These are phyloP conservation scores for Muscina levida DNA, from an alignment of 2,888 invertebrate species.

Conservation along the genomic window DNA sequence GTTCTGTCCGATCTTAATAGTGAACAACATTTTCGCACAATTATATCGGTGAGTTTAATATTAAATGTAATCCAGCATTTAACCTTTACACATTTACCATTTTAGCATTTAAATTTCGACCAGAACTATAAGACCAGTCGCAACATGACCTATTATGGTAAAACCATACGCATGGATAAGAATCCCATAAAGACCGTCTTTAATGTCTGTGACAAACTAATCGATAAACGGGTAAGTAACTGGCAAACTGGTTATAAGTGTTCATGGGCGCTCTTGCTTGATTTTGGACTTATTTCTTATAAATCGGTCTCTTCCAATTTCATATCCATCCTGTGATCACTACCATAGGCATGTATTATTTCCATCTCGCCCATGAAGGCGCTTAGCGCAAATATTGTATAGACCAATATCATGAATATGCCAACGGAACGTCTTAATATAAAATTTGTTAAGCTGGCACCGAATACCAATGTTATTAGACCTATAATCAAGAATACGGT, in stretches of 20 bases:
- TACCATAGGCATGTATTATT: constrained; percentile 65
- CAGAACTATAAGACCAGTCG: constrained; percentile 87
- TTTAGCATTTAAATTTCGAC: constrained; percentile 91
- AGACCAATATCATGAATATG: constrained; percentile 55
- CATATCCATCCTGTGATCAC: constrained; percentile 65
- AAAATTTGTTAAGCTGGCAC: constrained; percentile 67
- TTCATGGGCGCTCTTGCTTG: neutral
- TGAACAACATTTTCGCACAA: constrained; percentile 89
- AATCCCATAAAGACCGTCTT: constrained; percentile 97
- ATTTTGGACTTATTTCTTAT: constrained; percentile 2
- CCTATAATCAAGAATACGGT: constrained; percentile 67
- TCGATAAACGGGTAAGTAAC: constrained; percentile 88
- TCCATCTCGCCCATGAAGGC: constrained; percentile 59
- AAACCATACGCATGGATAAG: constrained; percentile 94
- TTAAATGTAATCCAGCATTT: neutral
- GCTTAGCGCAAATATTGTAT: constrained; percentile 52
- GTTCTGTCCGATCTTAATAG: constrained; percentile 92
- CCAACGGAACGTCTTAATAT: constrained; percentile 61
- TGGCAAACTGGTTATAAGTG: too few relatives aligned
- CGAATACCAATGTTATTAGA: constrained; percentile 60
- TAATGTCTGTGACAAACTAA: constrained; percentile 94
- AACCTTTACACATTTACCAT: neutral
- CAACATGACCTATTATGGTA: constrained; percentile 92
- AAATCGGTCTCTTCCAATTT: constrained; percentile 41
- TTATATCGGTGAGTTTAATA: constrained; percentile 86